Evolutionary conservation across 2,113 vertebrate genomes (phyloP).

Genomic region (Anser cygnoides): DNA sequence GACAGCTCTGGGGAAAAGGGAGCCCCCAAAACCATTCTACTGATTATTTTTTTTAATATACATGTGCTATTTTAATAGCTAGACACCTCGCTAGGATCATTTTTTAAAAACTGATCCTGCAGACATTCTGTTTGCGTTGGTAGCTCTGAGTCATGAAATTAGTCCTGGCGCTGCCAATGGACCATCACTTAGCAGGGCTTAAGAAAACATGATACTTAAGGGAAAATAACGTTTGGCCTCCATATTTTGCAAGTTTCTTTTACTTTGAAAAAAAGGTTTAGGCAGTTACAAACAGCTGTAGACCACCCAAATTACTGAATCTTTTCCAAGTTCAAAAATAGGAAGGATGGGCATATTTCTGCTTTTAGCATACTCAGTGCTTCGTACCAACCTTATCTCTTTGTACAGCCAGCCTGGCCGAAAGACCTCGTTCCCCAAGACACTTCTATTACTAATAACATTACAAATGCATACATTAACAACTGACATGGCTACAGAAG

Average conservation of each 20-base stretch:
- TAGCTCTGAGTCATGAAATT: background rate
- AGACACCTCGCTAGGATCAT: background rate
- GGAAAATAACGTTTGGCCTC: background rate
- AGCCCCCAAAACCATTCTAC: background rate
- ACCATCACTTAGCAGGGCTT: background rate
- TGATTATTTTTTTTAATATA: background rate
- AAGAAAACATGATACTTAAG: background rate
- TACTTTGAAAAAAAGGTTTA: background rate
- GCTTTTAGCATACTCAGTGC: background rate
- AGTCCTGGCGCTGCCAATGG: background rate
- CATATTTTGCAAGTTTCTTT: background rate
- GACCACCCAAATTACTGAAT: background rate
- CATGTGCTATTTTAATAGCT: background rate
- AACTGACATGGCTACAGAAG: too few relatives aligned
- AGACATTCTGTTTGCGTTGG: fast-evolving
- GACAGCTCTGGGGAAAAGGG: background rate
- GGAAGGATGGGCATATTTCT: background rate
- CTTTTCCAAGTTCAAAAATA: background rate
- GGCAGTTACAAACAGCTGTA: background rate
- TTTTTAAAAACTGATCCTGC: background rate
- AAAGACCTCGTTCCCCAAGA: background rate
- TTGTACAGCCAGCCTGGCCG: background rate
- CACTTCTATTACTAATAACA: background rate
- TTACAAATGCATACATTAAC: too few relatives aligned
- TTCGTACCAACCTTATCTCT: too few relatives aligned